phyloP scores from a whole-genome alignment of 2,888 invertebrate genomes.

The Aleiodes testaceus region DNA sequence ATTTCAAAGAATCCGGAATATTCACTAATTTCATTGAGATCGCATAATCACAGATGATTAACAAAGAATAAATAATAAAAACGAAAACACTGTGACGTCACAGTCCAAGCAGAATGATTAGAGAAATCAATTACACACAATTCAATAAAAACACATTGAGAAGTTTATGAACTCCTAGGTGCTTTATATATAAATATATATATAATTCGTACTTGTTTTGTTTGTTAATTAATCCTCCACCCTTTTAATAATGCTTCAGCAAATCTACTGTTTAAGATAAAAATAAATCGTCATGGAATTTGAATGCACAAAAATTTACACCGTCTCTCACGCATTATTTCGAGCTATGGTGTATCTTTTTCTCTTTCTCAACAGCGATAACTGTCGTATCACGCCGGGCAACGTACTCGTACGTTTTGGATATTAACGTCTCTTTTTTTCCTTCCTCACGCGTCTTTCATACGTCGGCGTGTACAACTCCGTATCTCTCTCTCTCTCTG shows the following conservation, averaged over 20 bases:
- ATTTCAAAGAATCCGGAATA: too few species aligned
- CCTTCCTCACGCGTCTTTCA: constrained; percentile 35
- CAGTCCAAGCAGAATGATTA: background rate
- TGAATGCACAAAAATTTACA: constrained; percentile 50
- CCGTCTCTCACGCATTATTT: constrained; percentile 43
- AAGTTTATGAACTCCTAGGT: background rate
- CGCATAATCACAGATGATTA: background rate
- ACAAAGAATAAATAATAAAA: background rate
- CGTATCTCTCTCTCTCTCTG: constrained; percentile 11
- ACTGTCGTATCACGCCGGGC: constrained; percentile 38
- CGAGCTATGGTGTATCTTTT: constrained; percentile 41
- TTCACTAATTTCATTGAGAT: too few species aligned
- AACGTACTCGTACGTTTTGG: constrained; percentile 27
- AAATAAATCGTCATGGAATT: constrained; percentile 50
- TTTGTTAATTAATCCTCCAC: constrained; percentile 43
- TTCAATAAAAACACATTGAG: background rate
- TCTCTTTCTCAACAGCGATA: constrained; percentile 23
- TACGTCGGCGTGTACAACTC: constrained; percentile 35
- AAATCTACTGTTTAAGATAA: constrained; percentile 28
- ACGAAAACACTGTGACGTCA: background rate
- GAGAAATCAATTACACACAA: background rate
- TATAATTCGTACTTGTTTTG: constrained; percentile 36
- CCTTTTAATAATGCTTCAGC: constrained; percentile 43
- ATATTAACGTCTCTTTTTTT: constrained; percentile 31
- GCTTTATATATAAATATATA: constrained; percentile 1